phyloP scores from a whole-genome alignment of 2,113 vertebrate genomes.

The Tamias sibiricus region DNA sequence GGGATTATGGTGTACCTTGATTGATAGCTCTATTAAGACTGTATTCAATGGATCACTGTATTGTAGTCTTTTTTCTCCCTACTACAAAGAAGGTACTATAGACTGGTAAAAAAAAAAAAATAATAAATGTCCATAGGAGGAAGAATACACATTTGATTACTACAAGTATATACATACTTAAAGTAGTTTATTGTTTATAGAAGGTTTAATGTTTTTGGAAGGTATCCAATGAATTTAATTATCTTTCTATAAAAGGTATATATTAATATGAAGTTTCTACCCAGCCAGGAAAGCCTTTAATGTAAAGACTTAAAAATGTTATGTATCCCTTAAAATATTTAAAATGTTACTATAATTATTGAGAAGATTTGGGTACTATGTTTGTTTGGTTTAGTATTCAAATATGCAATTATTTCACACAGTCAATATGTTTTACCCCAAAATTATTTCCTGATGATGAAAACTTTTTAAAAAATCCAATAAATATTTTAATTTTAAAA shows the following conservation, averaged over 20 bases:
- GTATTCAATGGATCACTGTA: not conserved
- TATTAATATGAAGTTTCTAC: not conserved
- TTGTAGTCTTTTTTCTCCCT: not conserved
- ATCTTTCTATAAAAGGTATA: not conserved
- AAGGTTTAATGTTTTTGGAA: not conserved
- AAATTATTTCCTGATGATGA: slow-evolving; percentile 12
- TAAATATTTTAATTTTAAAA: not conserved
- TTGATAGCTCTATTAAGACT: not conserved
- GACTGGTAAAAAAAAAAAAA: not conserved
- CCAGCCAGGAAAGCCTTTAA: slow-evolving; percentile 1
- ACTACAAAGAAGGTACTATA: not conserved
- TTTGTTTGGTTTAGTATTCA: not conserved
- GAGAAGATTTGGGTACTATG: not conserved
- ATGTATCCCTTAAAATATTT: not conserved
- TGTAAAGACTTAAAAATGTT: not conserved
- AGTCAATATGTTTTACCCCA: not conserved
- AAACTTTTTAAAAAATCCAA: not conserved
- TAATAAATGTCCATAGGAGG: not conserved
- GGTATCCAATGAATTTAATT: not conserved
- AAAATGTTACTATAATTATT: not conserved
- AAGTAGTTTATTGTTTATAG: not conserved
- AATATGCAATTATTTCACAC: not conserved
- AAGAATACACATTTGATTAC: not conserved
- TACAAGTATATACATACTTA: not conserved
- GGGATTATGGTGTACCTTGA: not conserved